A percentile compares a stretch with the other conserved stretches of the same genome.
Conservation (phyloP, 2,888 invertebrate genomes). For the Disparrhopalites patrizii region DNA sequence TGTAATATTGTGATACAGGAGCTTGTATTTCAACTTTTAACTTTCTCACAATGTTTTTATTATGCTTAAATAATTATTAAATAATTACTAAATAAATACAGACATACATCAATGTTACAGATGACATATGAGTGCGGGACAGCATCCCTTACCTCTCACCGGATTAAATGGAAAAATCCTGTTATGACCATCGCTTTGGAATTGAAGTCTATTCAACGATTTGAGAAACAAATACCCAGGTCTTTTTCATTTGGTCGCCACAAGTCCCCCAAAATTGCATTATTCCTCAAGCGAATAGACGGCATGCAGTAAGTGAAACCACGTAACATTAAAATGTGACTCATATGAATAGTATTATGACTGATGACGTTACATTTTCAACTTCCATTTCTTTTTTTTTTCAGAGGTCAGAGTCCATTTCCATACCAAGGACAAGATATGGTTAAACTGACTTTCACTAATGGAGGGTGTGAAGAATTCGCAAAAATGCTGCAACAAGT, state of each 20-base stretch:
- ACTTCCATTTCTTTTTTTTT: constrained; percentile 70
- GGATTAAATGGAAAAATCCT: constrained; percentile 36
- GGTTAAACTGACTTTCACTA: constrained; percentile 77
- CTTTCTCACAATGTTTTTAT: too few species aligned
- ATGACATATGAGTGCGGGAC: constrained; percentile 34
- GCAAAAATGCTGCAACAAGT: constrained; percentile 40
- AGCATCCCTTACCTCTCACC: constrained; percentile 35
- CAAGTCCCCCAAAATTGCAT: constrained; percentile 56
- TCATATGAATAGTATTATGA: not conserved
- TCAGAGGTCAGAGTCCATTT: constrained; percentile 65
- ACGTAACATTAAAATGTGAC: not conserved
- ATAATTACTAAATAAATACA: too few species aligned
- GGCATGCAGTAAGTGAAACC: constrained; percentile 24
- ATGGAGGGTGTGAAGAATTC: constrained; percentile 49
- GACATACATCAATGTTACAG: constrained; percentile 27
- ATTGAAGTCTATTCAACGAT: constrained; percentile 25
- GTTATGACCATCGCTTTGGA: constrained; percentile 29
- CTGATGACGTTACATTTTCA: constrained; percentile 41
- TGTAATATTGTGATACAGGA: too few species aligned
- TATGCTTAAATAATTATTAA: not conserved
- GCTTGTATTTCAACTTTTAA: too few species aligned
- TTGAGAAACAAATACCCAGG: constrained; percentile 31
- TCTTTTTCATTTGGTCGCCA: constrained; percentile 26
- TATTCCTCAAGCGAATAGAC: constrained; percentile 58
- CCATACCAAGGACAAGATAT: constrained; percentile 57